Conservation (phyloP, 2,113 vertebrate species). For the Semicossyphus pulcher region DNA sequence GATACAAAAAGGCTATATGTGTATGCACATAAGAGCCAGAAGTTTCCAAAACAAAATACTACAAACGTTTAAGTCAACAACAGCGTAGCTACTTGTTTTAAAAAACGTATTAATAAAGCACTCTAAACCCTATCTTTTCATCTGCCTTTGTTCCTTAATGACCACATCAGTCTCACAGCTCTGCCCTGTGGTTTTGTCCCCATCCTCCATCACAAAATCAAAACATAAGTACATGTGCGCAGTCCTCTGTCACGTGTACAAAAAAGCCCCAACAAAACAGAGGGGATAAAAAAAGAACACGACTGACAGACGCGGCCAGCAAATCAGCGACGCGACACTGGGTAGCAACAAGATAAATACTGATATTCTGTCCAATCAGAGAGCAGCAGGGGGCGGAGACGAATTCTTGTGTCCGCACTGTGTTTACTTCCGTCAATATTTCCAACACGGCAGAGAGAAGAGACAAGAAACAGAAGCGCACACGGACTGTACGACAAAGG, state of each 20-base stretch:
- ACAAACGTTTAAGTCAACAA: too few relatives aligned
- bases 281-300: constrained; percentile 18
- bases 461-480: constrained; percentile 20
- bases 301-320: constrained; percentile 52
- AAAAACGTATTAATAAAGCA: neutral
- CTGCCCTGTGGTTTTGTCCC: neutral
- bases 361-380: constrained; percentile 72
- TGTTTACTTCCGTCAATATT: constrained; percentile 87
- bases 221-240: constrained; percentile 82
- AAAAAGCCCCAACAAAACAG: constrained; percentile 71
- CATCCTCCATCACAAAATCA: constrained; percentile 73
- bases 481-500: constrained; percentile 51
- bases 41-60: too few relatives aligned
- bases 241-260: constrained; percentile 78
- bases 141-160: neutral
- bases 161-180: neutral
- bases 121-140: too few relatives aligned
- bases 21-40: too few relatives aligned
- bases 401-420: constrained; percentile 36
- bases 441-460: constrained; percentile 36
- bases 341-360: constrained; percentile 80
- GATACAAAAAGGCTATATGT: too few relatives aligned
- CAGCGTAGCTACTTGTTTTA: too few relatives aligned
- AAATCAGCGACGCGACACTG: constrained; percentile 68
- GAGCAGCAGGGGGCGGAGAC: constrained; percentile 41